Conservation (phyloP, 2,888 invertebrate species). For the Drosophila maculinotata region DNA sequence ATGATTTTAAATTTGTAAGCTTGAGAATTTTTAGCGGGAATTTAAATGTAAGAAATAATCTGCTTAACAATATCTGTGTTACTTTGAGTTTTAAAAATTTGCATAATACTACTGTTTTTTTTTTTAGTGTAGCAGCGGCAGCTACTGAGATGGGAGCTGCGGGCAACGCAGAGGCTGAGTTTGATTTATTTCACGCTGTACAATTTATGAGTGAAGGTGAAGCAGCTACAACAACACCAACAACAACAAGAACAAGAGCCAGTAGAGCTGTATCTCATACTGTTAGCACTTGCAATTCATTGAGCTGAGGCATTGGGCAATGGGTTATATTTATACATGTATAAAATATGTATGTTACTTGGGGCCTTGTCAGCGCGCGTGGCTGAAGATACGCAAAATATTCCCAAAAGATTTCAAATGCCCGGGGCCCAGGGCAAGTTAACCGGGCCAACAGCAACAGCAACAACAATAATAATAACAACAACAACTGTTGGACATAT, state of each 20-base stretch:
- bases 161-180: conserved; percentile 59
- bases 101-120: not conserved
- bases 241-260: conserved; percentile 20
- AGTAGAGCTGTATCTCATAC: conserved; percentile 24
- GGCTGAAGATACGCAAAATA: conserved; percentile 68
- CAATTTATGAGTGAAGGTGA: conserved; percentile 80
- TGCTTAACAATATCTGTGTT: not conserved
- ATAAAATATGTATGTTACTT: conserved; percentile 38
- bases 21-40: no score
- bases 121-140: conserved; percentile 29
- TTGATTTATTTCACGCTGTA: conserved; percentile 81
- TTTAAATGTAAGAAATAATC: no score
- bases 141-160: conserved; percentile 6
- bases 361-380: conserved; percentile 50
- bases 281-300: conserved; percentile 60
- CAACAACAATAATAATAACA: not conserved
- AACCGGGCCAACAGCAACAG: conserved; percentile 19
- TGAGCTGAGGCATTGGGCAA: conserved; percentile 48
- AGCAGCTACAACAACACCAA: conserved; percentile 37
- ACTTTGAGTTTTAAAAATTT: no score
- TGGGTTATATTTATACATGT: conserved; percentile 42
- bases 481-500: conserved; percentile 26
- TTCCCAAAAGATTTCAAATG: conserved; percentile 70
- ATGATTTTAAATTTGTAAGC: no score
- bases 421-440: conserved; percentile 33